Conservation (phyloP, 2,113 vertebrate genomes). For the Bubalus kerabau region DNA sequence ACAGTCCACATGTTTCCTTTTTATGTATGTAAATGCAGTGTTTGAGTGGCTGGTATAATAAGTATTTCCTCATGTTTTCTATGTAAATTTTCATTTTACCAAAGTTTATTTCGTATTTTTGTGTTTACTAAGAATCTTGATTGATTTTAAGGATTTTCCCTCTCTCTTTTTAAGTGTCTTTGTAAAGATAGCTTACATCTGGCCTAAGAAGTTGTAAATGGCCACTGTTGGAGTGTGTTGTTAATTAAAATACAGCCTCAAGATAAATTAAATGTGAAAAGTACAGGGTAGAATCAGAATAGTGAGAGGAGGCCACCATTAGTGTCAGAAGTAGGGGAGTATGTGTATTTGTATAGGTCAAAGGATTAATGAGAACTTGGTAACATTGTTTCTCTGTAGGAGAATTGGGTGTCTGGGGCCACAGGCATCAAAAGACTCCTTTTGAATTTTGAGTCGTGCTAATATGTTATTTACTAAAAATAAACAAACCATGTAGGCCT, state of each 20-base stretch:
- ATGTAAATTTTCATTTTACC: neutral
- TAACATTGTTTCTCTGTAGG: neutral
- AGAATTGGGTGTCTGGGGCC: neutral
- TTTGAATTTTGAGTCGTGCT: conserved; percentile 19
- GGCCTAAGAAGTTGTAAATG: neutral
- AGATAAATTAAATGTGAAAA: conserved; percentile 20
- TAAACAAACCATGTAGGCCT: neutral
- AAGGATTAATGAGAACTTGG: neutral
- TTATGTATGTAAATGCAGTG: conserved; percentile 3
- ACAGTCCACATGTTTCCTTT: neutral
- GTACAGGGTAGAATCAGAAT: neutral
- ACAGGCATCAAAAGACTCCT: neutral
- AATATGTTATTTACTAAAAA: neutral
- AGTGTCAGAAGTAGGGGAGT: neutral
- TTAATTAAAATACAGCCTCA: conserved; percentile 22
- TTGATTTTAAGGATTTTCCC: neutral
- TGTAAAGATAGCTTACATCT: neutral
- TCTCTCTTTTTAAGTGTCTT: neutral
- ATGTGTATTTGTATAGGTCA: neutral
- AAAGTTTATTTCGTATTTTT: neutral
- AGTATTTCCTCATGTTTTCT: neutral
- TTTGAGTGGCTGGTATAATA: conserved; percentile 11
- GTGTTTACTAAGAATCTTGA: conserved; percentile 2
- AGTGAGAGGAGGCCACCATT: neutral
- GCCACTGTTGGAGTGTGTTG: neutral